A percentile compares a stretch with the other conserved stretches of the same genome.
Evolutionary conservation across 2,797 vertebrate genomes (phyloP).

Genomic region (Apodemus agrarius): DNA sequence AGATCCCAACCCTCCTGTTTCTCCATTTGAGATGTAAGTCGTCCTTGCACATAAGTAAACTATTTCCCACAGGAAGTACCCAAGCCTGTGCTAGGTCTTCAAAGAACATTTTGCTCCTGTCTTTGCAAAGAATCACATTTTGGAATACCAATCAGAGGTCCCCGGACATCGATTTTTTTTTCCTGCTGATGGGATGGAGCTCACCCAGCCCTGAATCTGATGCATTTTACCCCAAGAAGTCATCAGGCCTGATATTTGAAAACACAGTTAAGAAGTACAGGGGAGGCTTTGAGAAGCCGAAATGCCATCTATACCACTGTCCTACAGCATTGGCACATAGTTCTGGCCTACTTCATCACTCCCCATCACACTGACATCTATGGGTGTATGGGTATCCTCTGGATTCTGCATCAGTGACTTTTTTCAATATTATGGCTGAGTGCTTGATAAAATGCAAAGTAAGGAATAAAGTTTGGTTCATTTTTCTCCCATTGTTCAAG

Average conservation of each 20-base stretch:
- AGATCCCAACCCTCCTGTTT: background rate
- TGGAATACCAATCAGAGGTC: background rate
- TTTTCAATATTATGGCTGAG: background rate
- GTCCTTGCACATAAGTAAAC: fast-evolving
- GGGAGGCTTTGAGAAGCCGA: background rate
- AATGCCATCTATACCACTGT: background rate
- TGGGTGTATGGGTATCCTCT: no score
- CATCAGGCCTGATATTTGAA: background rate
- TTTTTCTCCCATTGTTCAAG: background rate
- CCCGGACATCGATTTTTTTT: background rate
- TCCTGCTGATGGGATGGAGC: background rate
- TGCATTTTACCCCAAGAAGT: background rate
- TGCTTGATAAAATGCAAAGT: background rate
- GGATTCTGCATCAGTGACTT: background rate
- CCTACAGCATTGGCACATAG: fast-evolving
- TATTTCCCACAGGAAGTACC: background rate
- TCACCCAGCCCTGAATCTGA: background rate
- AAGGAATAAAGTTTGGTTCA: background rate
- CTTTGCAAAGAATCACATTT: background rate
- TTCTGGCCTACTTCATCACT: background rate
- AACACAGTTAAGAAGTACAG: fast-evolving
- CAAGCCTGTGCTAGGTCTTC: no score
- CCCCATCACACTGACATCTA: no score
- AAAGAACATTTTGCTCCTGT: background rate
- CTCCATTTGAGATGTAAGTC: background rate